phyloP scores from a whole-genome alignment of 2,888 invertebrate species.

The Drosophila yooni region DNA sequence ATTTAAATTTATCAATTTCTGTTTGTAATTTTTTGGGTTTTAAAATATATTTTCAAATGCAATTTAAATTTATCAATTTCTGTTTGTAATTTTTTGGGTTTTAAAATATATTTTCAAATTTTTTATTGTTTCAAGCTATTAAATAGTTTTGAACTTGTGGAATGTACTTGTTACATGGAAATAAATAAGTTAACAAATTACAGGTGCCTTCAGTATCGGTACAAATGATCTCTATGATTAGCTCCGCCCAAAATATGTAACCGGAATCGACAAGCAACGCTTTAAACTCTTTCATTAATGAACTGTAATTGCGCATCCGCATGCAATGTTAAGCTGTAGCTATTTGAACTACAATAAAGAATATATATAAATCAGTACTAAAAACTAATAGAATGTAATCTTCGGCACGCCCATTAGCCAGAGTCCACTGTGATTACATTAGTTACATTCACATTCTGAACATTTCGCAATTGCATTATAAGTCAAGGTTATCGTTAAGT shows the following conservation, averaged over 20 bases:
- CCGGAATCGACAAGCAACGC: constrained; percentile 23
- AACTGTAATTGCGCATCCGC: constrained; percentile 32
- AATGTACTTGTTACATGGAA: too few relatives aligned
- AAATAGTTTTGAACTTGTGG: neutral
- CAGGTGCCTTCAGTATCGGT: neutral
- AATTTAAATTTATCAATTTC: neutral
- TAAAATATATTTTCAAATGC: neutral
- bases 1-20: neutral
- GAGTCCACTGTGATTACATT: neutral
- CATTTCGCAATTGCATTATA: neutral
- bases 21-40: neutral
- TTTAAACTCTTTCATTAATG: constrained; percentile 5
- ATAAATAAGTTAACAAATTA: neutral
- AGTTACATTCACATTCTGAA: neutral
- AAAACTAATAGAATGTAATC: neutral
- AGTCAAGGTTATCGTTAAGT: neutral
- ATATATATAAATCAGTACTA: neutral
- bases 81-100: neutral
- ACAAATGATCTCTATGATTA: constrained; percentile 7
- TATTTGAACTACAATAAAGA: neutral
- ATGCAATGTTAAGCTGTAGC: constrained; percentile 45
- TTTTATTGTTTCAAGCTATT: neutral
- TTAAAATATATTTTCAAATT: neutral
- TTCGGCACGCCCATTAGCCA: neutral
- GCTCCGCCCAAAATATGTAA: constrained; percentile 55